Evolutionary conservation across 2,113 vertebrate genomes (phyloP).

Genomic region (Malaclemys terrapin): DNA sequence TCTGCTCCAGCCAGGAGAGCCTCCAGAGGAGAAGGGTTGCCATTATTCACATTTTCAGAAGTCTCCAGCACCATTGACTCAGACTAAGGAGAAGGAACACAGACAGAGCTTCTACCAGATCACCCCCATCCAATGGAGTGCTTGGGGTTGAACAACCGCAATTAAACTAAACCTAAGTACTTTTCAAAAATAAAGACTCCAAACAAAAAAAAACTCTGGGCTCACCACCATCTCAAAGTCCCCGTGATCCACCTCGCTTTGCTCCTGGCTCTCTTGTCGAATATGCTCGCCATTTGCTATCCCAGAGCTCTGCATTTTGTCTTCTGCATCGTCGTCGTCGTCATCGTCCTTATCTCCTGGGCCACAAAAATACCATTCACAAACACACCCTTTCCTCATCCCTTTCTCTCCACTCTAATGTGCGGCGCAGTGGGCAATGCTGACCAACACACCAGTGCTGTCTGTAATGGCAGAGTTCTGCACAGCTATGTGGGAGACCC

Average conservation of each 20-base stretch:
- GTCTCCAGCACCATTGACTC: slow-evolving; percentile 99
- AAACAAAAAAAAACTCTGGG: slow-evolving; percentile 9
- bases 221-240: slow-evolving; percentile 99
- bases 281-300: slow-evolving; percentile 90
- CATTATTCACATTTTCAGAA: slow-evolving; percentile 95
- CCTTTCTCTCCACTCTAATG: not conserved
- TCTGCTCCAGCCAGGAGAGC: slow-evolving; percentile 96
- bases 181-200: not conserved
- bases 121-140: not conserved
- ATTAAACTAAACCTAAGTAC: not conserved
- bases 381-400: not conserved
- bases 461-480: not conserved
- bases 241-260: slow-evolving; percentile 95
- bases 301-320: slow-evolving; percentile 94
- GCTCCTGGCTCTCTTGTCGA: slow-evolving; percentile 95
- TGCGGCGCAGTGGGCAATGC: not conserved
- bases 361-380: slow-evolving; percentile 50
- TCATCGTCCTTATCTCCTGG: slow-evolving; percentile 98
- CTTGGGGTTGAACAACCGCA: not conserved
- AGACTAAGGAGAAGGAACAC: slow-evolving; percentile 80
- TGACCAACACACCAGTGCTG: not conserved
- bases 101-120: slow-evolving; percentile 8
- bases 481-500: not conserved
- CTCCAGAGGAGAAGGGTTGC: slow-evolving; percentile 96
- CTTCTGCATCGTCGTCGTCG: slow-evolving; percentile 94